Base-by-base conservation (phyloP, 1,140 invertebrate species). In the Harlomillsia oculata region DNA sequence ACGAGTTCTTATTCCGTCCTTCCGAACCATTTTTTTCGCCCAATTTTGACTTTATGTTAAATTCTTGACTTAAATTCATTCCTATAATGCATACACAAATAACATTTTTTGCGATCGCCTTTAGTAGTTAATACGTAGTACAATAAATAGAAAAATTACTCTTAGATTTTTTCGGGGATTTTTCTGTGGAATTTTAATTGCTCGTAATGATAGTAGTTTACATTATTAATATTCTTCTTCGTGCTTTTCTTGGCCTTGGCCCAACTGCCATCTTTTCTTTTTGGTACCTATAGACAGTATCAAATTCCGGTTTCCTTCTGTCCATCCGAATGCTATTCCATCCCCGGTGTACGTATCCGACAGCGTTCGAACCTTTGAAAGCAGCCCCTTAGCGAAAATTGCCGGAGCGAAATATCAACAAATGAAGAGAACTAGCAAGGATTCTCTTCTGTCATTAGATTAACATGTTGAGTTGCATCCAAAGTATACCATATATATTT, bases 361-460 rank as follows among this genome's bases (percentile, higher is more conserved):
- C 26, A 69, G 74, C 30, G 73, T 73, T 57, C 74, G 82, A 55
- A 79, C 77, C 56, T 84, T 80, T 69, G 74, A 71, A 59, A 83
- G 82, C 72, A 59, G 55, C 29, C 82, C 82, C 36, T 72, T 85
- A 65, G 84, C 81, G 71, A 84, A 84, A 70, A 74, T 84, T 55
- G 82, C 80, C 45, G 80, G 80, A 63, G 78, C 80, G 21, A 73
- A 73, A 63, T 69, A 82, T 59, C 69, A 73, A 34, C 63, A 72
- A 48, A 73, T 72, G 56, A 76, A 76, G 45, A 71, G 75, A 67
- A 75, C 73, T 53, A 83, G 81, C 63, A 72, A 81, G 63, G 82
- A 83, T 69, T 84, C 82, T 50, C 72, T 84, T 59, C 67, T 85
- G 59, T 84, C 82, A 34, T 66, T 85, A 68, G 82, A 85, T 70